Base-by-base conservation (phyloP, 1,140 invertebrate species). In the Drosophila kohkoa region DNA sequence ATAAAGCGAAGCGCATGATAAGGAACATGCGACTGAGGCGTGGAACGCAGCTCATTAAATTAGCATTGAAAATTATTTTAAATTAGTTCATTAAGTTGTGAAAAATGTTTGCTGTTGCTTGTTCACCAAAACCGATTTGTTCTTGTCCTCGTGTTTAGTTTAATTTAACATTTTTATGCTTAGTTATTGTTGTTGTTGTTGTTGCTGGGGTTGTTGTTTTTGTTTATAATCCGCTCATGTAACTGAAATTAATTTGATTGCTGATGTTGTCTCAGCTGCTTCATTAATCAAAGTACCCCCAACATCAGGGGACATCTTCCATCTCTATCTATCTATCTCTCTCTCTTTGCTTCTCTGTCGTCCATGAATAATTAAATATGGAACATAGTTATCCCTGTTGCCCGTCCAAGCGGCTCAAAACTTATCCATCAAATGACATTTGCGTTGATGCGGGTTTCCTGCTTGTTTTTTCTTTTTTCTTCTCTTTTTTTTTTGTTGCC, bases 161-260 rank as follows among this genome's bases (percentile, higher is more conserved):
- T 63, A 49, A 25, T 49, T 54, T 60, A 30, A n/a, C 59, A 54
- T 51, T 20, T 64, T 32, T 67, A 52, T 45, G 41, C n/a, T 45
- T 7, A 25, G 20, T 10, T 25, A 41, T 28, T 11, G 10, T 77
- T 74, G 11, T 70, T 75, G 51, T 65, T 73, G 25, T 15, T 64
- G 16, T 75, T 66, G 49, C 63, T 75, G 62, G 7, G 41, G 41
- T 55, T 65, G 45, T 30, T 48, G 32, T 30, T 70, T 52, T 51
- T 79, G 65, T 69, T 25, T 25, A 77, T 88, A 89, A 80, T 88
- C 83, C 85, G 80, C 85, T 89, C 85, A 78, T 89, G 78, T 85
- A 83, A 89, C 81, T 89, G 78, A 89, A 88, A 89, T 88, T 89
- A 88, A 89, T 89, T 88, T 88, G 85, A 89, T 88, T 88, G 85